Percentiles rank a stretch among this genome's conserved stretches.
phyloP scores from a whole-genome alignment of 2,113 vertebrate genomes.

The Ia io region DNA sequence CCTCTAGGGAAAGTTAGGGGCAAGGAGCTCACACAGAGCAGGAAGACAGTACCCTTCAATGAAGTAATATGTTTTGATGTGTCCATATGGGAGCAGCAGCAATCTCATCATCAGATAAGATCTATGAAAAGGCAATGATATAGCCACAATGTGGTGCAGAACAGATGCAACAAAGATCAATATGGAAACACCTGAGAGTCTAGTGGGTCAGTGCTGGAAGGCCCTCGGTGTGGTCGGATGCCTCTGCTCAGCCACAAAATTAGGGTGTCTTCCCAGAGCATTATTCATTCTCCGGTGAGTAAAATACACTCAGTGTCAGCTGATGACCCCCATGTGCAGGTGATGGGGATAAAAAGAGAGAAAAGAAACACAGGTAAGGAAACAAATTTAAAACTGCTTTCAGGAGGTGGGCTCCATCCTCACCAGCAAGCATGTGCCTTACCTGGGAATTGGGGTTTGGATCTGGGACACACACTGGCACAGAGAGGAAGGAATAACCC shows the following conservation, averaged over 20 bases:
- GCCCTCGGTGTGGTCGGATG: background rate
- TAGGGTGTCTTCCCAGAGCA: background rate
- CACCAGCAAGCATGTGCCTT: background rate
- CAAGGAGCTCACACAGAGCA: background rate
- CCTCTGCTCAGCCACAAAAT: background rate
- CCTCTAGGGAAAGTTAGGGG: background rate
- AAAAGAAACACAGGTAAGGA: background rate
- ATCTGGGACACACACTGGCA: background rate
- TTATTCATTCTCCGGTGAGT: background rate
- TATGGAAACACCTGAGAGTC: background rate
- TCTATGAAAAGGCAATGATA: slow-evolving; percentile 26
- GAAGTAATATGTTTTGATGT: slow-evolving; percentile 43
- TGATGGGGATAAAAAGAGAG: background rate
- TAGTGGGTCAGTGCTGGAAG: background rate
- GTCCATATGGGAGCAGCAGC: slow-evolving; percentile 23
- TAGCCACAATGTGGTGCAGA: background rate
- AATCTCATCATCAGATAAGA: slow-evolving; percentile 45
- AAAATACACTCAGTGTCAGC: background rate
- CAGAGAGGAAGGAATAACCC: background rate
- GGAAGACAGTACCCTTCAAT: background rate
- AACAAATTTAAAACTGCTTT: background rate
- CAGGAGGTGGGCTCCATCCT: background rate
- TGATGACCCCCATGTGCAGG: background rate
- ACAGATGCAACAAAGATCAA: slow-evolving; percentile 5
- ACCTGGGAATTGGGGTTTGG: background rate